A percentile compares a stretch with the other conserved stretches of the same genome.
Conservation (phyloP, 2,888 invertebrate genomes). For the Marronus borbonicus region DNA sequence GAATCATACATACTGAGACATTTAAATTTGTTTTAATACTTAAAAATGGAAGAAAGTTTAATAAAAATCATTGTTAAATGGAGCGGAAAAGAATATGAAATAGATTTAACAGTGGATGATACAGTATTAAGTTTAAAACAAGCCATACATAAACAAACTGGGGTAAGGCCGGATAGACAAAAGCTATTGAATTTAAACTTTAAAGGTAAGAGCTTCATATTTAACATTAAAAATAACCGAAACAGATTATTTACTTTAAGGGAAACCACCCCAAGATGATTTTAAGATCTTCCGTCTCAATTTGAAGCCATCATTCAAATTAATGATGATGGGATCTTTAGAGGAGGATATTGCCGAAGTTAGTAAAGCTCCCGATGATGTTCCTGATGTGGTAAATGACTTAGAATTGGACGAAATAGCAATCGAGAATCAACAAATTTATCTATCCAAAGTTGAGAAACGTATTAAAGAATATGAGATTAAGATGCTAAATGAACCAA, state of each 20-base stretch:
- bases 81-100: slow-evolving; percentile 91
- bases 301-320: slow-evolving; percentile 89
- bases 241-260: slow-evolving; percentile 69
- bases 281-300: slow-evolving; percentile 83
- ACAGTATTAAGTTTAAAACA: slow-evolving; percentile 89
- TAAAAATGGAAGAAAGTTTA: slow-evolving; percentile 60
- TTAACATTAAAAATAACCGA: not conserved
- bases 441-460: slow-evolving; percentile 86
- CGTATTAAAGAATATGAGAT: slow-evolving; percentile 89
- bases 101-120: slow-evolving; percentile 84
- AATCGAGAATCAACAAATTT: slow-evolving; percentile 78
- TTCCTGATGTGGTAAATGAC: slow-evolving; percentile 92
- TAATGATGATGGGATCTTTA: slow-evolving; percentile 97
- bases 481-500: slow-evolving; percentile 84
- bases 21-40: too few species aligned
- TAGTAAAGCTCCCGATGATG: slow-evolving; percentile 83
- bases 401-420: slow-evolving; percentile 89
- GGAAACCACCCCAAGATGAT: slow-evolving; percentile 88
- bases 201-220: slow-evolving; percentile 78
- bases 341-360: slow-evolving; percentile 93
- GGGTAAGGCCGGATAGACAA: slow-evolving; percentile 93
- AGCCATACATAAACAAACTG: slow-evolving; percentile 89
- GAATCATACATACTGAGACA: too few species aligned
- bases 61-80: slow-evolving; percentile 87
- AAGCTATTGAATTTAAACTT: slow-evolving; percentile 93